Evolutionary conservation across 2,888 invertebrate species (phyloP).

Genomic region (Lepidochitona cinerea): DNA sequence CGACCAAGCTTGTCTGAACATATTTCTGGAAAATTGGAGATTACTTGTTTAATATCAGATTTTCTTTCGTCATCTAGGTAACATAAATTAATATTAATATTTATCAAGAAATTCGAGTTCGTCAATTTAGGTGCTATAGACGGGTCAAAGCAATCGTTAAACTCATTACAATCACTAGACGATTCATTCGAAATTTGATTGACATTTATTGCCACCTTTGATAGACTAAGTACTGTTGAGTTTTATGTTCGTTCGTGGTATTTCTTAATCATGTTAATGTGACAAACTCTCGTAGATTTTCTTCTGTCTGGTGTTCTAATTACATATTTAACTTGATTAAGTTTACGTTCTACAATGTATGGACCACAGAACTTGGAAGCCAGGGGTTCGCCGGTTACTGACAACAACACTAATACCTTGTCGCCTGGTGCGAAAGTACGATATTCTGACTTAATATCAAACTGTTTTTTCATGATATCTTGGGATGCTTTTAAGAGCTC

Average conservation of each 20-base stretch:
- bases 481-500: background rate
- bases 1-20: no score
- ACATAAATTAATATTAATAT: no score
- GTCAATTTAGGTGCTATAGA: background rate
- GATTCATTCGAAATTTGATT: background rate
- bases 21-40: no score
- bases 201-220: background rate
- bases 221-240: background rate
- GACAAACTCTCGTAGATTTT: conserved; percentile 26
- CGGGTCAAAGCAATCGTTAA: no score
- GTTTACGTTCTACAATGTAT: background rate
- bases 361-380: conserved; percentile 14
- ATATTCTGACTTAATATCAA: background rate
- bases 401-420: background rate
- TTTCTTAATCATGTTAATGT: conserved; percentile 31
- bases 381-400: background rate
- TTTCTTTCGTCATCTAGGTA: no score
- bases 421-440: background rate
- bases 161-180: no score
- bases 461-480: background rate
- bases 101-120: background rate
- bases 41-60: no score
- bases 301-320: conserved; percentile 25
- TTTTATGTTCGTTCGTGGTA: conserved; percentile 19
- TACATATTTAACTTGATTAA: conserved; percentile 11